phyloP scores from a whole-genome alignment of 1,140 invertebrate species.

The Neodiprion lecontei region DNA sequence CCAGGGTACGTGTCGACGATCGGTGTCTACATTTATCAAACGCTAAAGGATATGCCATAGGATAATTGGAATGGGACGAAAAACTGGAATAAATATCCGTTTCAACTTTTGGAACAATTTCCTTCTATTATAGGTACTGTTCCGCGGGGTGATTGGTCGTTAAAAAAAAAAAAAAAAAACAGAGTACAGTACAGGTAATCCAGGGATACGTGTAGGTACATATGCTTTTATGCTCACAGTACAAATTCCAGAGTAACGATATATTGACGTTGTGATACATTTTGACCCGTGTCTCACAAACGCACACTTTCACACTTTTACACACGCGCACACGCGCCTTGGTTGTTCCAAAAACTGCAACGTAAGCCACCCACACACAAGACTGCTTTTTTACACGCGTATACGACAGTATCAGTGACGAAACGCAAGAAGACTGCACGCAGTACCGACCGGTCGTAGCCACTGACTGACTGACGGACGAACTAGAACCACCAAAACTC shows the following conservation, averaged over 20 bases:
- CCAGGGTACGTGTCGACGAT: slow-evolving; percentile 24
- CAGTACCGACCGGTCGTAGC: background rate
- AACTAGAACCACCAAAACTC: slow-evolving; percentile 9
- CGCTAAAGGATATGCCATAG: background rate
- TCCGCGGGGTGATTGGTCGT: no score
- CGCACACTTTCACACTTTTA: slow-evolving; percentile 11
- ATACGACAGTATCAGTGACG: background rate
- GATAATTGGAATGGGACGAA: background rate
- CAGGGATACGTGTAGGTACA: no score
- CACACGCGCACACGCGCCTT: background rate
- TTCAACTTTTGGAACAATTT: no score
- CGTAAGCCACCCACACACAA: background rate
- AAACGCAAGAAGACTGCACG: background rate
- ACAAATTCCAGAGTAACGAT: slow-evolving; percentile 50
- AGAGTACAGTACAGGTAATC: no score
- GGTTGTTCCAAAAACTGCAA: no score
- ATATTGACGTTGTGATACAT: slow-evolving; percentile 56
- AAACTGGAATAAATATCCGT: no score
- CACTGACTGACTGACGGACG: slow-evolving; percentile 1
- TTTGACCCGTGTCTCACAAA: slow-evolving; percentile 30
- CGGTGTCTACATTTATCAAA: slow-evolving; percentile 10
- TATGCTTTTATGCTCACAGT: slow-evolving; percentile 39
- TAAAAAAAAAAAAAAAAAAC: no score
- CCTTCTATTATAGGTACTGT: no score
- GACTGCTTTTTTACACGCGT: background rate